Percentiles rank a stretch among this genome's conserved stretches.
Conservation (phyloP, 2,113 vertebrate species). For the Neotragus moschatus region DNA sequence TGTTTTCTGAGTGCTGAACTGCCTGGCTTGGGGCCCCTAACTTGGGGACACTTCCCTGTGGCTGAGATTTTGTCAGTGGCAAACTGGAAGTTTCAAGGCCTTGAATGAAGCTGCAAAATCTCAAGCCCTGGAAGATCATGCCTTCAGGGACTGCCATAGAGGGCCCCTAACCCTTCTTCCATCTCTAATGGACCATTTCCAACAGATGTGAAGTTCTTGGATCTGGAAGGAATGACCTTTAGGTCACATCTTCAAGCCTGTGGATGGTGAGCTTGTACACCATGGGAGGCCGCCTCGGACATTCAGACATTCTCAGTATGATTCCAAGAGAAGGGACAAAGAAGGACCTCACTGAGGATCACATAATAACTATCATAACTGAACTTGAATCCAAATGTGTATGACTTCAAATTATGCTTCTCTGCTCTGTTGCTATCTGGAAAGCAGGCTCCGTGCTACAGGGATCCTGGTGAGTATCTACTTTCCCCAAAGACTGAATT, state of each 20-base stretch:
- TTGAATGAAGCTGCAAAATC: not conserved
- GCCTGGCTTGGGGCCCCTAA: not conserved
- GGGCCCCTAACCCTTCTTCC: not conserved
- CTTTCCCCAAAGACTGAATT: not conserved
- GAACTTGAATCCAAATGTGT: not conserved
- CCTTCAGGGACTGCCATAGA: accelerated
- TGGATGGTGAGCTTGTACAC: not conserved
- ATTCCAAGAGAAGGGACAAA: not conserved
- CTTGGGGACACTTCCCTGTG: not conserved
- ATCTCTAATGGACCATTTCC: not conserved
- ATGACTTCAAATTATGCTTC: not conserved
- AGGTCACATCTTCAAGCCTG: not conserved
- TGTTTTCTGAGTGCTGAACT: not conserved
- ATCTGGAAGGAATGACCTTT: not conserved
- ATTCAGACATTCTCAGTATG: not conserved
- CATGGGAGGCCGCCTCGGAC: not conserved
- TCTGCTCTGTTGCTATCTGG: not conserved
- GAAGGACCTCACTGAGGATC: not conserved
- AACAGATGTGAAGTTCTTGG: not conserved
- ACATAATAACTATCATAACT: not conserved
- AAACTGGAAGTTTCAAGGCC: not conserved
- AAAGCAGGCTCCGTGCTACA: not conserved
- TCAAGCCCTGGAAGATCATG: not conserved
- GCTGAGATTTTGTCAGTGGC: not conserved
- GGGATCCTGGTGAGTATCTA: not conserved